These are phyloP conservation scores for Ormyrus labotus DNA, from an alignment of 2,888 invertebrate genomes.

Conservation along the genomic window DNA sequence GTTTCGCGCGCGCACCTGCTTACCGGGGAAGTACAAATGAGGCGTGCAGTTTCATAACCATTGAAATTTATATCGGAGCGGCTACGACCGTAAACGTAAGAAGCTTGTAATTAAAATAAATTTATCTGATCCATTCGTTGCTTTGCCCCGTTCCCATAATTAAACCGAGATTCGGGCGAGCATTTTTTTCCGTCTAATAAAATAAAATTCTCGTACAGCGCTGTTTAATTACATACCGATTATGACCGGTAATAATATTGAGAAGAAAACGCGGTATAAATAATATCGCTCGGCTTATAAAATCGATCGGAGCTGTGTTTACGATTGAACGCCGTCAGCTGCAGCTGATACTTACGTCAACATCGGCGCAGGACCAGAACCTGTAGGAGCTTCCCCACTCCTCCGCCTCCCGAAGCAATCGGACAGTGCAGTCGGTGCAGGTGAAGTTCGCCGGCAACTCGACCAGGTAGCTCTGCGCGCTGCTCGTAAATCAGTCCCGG, in stretches of 20 bases:
- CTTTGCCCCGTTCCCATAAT: too few species aligned
- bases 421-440: slow-evolving; percentile 92
- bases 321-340: neutral
- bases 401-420: slow-evolving; percentile 91
- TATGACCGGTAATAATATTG: too few species aligned
- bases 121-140: too few species aligned
- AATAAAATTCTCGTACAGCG: too few species aligned
- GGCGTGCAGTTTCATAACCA: neutral
- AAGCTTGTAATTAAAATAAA: neutral
- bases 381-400: slow-evolving; percentile 92
- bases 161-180: too few species aligned
- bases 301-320: too few species aligned
- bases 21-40: neutral
- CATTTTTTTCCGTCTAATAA: too few species aligned
- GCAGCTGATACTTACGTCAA: slow-evolving; percentile 82
- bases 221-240: too few species aligned
- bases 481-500: slow-evolving; percentile 70
- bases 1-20: too few species aligned
- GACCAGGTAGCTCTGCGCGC: slow-evolving; percentile 89
- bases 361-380: slow-evolving; percentile 97
- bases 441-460: slow-evolving; percentile 88
- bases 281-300: too few species aligned
- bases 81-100: neutral
- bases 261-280: too few species aligned
- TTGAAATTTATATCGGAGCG: neutral